Base-by-base conservation (phyloP, 2,113 vertebrate genomes). In the Aspidoscelis tigris region DNA sequence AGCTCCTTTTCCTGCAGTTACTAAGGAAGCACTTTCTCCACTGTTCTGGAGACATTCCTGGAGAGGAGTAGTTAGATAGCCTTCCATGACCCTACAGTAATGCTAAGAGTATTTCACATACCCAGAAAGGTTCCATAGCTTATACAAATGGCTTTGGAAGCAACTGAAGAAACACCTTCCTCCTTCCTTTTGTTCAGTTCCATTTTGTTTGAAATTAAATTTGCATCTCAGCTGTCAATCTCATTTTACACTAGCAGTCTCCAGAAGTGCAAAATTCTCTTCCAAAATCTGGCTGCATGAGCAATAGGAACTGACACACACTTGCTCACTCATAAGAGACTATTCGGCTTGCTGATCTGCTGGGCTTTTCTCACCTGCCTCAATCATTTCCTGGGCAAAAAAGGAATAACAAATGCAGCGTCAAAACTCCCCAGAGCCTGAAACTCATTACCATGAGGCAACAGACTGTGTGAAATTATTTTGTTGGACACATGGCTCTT, bases 401-500 rank as follows among this genome's bases (percentile, higher is more conserved):
- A 80, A 79, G 64, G 21, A 39, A 66, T 50, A 78, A 78, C 64
- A 71, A 65, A 39, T n/a, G 7, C 68, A 84, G 83, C 21, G 76
- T 53, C n/a, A 85, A 73, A 85, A 66, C 58, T 74, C 83, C 44
- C 70, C 44, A 80, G 76, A 85, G 83, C 77, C 33, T 41, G 21
- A 65, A 80, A 80, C 77, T 85, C 83, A 85, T 85, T 85, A 85
- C 70, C 77, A 80, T 66, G 83, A 80, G 33, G 77, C 83, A 80
- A 53, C 58, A 80, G 58, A 85, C 58, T 80, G 77, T 84, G 55
- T 68, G 70, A 85, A 85, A 85, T 80, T 77, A 85, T 80, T 33
- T 74, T 85, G 58, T 79, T 74, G 58, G 77, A 66, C 77, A 80
- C 58, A 68, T 85, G 58, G 77, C 73, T 26, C 61, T 80, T 74